Evolutionary conservation across 2,797 vertebrate genomes (phyloP).

Genomic region (Periparus ater): DNA sequence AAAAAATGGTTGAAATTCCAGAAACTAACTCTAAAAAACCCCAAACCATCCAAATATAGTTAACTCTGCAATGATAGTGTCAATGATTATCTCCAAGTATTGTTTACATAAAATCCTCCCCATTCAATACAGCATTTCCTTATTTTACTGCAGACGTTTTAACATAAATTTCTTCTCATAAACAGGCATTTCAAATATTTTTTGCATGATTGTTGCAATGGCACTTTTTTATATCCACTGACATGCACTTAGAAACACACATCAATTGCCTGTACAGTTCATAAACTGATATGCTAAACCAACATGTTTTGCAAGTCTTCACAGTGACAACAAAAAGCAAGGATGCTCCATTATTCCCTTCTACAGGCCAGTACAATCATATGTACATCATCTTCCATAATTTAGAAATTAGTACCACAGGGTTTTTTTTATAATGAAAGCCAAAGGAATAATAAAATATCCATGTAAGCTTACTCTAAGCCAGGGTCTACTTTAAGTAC

Average conservation of each 20-base stretch:
- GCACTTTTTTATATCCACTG: background rate
- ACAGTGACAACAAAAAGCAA: background rate
- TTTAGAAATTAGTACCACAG: background rate
- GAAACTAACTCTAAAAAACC: background rate
- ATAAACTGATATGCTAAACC: background rate
- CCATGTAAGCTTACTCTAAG: background rate
- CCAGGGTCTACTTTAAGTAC: background rate
- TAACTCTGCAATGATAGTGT: accelerated
- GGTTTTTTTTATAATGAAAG: background rate
- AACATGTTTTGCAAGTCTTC: background rate
- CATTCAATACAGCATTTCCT: background rate
- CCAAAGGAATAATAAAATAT: background rate
- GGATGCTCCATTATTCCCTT: background rate
- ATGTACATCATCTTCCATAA: background rate
- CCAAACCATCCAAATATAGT: background rate
- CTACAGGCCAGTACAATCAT: background rate
- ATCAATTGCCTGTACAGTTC: background rate
- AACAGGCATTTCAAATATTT: background rate
- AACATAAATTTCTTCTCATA: background rate
- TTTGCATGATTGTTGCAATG: background rate
- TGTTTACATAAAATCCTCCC: background rate
- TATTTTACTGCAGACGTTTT: background rate
- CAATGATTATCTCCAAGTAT: background rate
- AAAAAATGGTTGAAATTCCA: background rate
- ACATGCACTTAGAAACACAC: background rate